A percentile compares a stretch with the other conserved stretches of the same genome.
These are phyloP conservation scores for Pseudopipra pipra DNA, from an alignment of 2,113 vertebrate species.

Conservation along the genomic window DNA sequence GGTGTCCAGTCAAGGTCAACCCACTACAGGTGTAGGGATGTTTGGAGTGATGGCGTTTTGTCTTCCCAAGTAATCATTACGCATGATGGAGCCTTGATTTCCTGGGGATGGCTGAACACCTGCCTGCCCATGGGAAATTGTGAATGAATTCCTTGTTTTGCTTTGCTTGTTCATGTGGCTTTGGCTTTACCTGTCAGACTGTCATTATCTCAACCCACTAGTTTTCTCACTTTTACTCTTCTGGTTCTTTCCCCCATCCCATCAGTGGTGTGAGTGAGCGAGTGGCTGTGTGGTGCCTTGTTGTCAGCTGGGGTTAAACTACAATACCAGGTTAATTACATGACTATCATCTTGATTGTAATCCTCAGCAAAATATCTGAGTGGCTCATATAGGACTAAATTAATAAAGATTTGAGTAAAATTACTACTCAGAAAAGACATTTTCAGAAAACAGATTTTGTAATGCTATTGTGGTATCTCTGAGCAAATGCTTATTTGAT, in stretches of 20 bases:
- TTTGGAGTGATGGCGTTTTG: not conserved
- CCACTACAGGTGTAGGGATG: not conserved
- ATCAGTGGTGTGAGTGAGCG: too few relatives aligned
- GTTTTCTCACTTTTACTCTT: too few relatives aligned
- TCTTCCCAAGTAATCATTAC: not conserved
- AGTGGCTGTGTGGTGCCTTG: not conserved
- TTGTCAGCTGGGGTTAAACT: not conserved
- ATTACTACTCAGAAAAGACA: not conserved
- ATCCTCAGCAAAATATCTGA: not conserved
- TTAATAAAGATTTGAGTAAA: not conserved
- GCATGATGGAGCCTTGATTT: not conserved
- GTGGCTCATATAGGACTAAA: not conserved
- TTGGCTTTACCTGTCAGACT: too few relatives aligned
- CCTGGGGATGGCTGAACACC: not conserved
- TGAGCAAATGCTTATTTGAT: not conserved
- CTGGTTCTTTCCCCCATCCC: too few relatives aligned
- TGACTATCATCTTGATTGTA: not conserved
- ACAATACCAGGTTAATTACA: not conserved
- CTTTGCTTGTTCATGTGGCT: too few relatives aligned
- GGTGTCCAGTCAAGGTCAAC: not conserved
- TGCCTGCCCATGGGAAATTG: not conserved
- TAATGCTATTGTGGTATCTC: not conserved
- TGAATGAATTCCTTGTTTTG: too few relatives aligned
- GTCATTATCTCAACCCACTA: too few relatives aligned
- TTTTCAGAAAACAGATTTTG: not conserved